A percentile compares a stretch with the other conserved stretches of the same genome.
These are phyloP conservation scores for Pyrrhia umbra DNA, from an alignment of 2,888 invertebrate species.

Conservation along the genomic window DNA sequence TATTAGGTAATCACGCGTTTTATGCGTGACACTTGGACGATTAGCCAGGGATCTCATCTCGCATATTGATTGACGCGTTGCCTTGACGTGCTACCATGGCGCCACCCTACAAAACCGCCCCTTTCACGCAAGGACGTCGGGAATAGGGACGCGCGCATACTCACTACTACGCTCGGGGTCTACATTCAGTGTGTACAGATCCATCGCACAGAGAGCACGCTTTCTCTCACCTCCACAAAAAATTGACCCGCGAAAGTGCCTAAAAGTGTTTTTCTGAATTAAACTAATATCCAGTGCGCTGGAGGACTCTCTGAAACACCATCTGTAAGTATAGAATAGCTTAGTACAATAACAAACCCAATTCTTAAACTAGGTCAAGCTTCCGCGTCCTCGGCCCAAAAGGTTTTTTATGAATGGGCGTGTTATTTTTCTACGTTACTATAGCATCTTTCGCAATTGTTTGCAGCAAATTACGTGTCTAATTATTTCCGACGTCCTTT, in stretches of 20 bases:
- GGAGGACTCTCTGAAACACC: conserved; percentile 82
- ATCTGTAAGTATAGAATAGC: conserved; percentile 79
- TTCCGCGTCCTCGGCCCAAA: conserved; percentile 83
- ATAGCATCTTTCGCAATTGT: conserved; percentile 54
- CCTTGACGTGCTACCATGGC: conserved; percentile 83
- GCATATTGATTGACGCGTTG: conserved; percentile 89
- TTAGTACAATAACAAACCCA: conserved; percentile 55
- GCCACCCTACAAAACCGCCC: conserved; percentile 88
- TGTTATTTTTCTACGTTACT: conserved; percentile 71
- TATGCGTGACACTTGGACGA: conserved; percentile 66
- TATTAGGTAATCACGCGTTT: conserved; percentile 53
- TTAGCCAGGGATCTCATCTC: conserved; percentile 82
- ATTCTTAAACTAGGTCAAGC: conserved; percentile 84
- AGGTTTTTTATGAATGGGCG: conserved; percentile 83
- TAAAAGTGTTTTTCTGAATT: conserved; percentile 67
- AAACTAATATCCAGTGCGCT: conserved; percentile 71
- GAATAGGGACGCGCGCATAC: conserved; percentile 89
- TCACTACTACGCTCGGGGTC: conserved; percentile 71
- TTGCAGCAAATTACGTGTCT: conserved; percentile 34
- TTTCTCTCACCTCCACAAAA: conserved; percentile 63
- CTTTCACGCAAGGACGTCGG: conserved; percentile 87
- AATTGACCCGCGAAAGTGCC: conserved; percentile 75
- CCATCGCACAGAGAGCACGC: conserved; percentile 79
- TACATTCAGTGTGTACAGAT: conserved; percentile 80
- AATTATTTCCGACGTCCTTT: conserved; percentile 38